Conservation (phyloP, 2,888 invertebrate genomes). For the Mellilla xanthometata region DNA sequence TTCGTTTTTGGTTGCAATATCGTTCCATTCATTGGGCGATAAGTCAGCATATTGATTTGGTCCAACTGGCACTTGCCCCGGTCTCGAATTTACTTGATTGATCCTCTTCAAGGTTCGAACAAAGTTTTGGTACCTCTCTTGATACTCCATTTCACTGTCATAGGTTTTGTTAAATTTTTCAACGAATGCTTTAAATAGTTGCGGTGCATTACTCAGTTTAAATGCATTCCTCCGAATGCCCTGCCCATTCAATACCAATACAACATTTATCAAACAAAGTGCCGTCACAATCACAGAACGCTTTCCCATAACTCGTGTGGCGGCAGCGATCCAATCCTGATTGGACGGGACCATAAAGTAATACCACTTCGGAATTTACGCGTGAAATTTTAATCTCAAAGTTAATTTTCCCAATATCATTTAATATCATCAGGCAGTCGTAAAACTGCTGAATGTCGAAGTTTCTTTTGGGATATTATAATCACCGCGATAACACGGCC, state of each 20-base stretch:
- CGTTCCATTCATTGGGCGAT: conserved; percentile 37
- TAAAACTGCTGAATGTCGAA: conserved; percentile 42
- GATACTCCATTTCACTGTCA: conserved; percentile 41
- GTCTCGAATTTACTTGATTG: conserved; percentile 47
- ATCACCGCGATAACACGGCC: conserved; percentile 52
- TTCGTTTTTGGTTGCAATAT: conserved; percentile 4
- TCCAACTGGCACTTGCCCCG: conserved; percentile 39
- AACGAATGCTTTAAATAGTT: conserved; percentile 36
- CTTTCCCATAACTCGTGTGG: conserved; percentile 27
- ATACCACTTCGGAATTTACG: conserved; percentile 29
- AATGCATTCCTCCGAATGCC: conserved; percentile 27
- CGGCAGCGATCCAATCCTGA: conserved; percentile 26
- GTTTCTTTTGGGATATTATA: conserved; percentile 48
- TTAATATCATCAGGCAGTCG: conserved; percentile 28
- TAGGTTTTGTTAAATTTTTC: conserved; percentile 44
- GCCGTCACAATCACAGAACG: conserved; percentile 21
- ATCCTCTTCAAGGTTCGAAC: conserved; percentile 48
- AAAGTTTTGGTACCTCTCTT: conserved; percentile 46
- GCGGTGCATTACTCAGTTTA: conserved; percentile 35
- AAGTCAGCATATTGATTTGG: conserved; percentile 54
- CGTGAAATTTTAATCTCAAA: conserved; percentile 44
- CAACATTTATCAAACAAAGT: conserved; percentile 22
- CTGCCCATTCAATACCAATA: conserved; percentile 15
- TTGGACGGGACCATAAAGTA: conserved; percentile 27
- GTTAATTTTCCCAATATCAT: conserved; percentile 31